Conservation (phyloP, 2,797 vertebrate genomes). For the Cuculus canorus region DNA sequence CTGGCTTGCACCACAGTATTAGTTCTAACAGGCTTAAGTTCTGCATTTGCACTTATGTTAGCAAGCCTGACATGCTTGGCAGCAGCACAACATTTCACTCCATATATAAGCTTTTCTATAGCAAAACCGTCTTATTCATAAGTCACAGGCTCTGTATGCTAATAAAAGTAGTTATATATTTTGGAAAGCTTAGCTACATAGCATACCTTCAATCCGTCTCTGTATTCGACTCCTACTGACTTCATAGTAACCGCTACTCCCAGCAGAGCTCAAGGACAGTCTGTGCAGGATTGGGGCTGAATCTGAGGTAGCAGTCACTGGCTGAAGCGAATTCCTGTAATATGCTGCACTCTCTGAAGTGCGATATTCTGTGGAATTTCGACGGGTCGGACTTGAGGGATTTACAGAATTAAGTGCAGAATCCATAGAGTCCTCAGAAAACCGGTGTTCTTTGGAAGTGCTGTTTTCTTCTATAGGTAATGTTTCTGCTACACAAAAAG, state of each 20-base stretch:
- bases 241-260: conserved; percentile 75
- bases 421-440: conserved; percentile 84
- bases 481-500: conserved; percentile 82
- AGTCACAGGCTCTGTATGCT: background rate
- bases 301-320: conserved; percentile 69
- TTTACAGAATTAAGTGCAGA: conserved; percentile 87
- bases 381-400: conserved; percentile 74
- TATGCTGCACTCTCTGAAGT: conserved; percentile 76
- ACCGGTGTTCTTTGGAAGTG: conserved; percentile 85
- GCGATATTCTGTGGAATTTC: conserved; percentile 79
- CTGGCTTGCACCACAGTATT: background rate
- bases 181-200: background rate
- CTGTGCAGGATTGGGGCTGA: conserved; percentile 75
- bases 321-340: conserved; percentile 71
- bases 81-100: background rate
- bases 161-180: background rate
- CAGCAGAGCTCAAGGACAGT: conserved; percentile 78
- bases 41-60: background rate
- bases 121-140: background rate
- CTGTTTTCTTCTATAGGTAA: conserved; percentile 83
- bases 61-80: background rate
- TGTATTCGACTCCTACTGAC: conserved; percentile 78
- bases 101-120: background rate
- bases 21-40: background rate
- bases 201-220: conserved; percentile 88